Percentiles rank a stretch among this genome's conserved stretches.
Conservation (phyloP, 2,797 vertebrate species). For the Hipposideros larvatus region DNA sequence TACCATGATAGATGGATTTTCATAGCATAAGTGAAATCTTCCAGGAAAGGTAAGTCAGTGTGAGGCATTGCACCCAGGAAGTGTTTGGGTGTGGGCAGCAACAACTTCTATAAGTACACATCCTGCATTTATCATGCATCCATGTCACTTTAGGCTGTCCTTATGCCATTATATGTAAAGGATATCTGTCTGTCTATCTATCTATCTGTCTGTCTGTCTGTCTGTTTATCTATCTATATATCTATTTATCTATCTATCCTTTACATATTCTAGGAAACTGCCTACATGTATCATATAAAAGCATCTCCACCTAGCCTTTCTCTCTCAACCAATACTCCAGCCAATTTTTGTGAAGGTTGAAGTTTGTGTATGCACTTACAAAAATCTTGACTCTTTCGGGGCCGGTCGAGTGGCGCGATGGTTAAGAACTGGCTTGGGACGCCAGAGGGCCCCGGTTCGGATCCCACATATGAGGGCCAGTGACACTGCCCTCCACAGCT, state of each 20-base stretch:
- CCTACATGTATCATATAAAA: neutral
- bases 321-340: neutral
- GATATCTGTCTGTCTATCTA: neutral
- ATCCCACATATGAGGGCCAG: no score
- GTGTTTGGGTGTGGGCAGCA: neutral
- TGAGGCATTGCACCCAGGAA: neutral
- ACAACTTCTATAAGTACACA: neutral
- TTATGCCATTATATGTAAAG: neutral
- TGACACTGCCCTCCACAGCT: no score
- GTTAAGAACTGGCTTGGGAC: no score
- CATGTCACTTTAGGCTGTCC: neutral
- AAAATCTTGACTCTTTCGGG: neutral
- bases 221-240: no score
- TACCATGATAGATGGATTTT: neutral
- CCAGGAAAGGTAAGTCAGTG: neutral
- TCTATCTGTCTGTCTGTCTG: no score
- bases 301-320: neutral
- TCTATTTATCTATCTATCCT: no score
- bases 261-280: neutral
- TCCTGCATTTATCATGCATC: neutral
- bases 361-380: neutral
- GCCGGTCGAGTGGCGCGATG: no score
- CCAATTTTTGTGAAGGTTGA: neutral
- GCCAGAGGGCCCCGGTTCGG: no score
- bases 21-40: neutral